Conservation (phyloP, 2,888 invertebrate genomes). For the Synergus gifuensis region DNA sequence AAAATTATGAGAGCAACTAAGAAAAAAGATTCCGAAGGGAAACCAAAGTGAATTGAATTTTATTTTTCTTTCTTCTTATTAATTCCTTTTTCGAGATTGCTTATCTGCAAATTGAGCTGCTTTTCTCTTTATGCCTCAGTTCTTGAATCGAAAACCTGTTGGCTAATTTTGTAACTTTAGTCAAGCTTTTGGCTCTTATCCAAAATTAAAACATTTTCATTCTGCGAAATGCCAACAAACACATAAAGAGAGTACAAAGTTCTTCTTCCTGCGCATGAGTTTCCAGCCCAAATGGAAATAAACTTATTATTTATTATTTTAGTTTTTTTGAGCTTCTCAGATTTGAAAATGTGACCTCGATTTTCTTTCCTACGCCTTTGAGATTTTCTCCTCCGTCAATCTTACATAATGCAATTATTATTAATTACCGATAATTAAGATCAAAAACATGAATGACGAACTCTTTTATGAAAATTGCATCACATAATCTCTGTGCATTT, state of each 20-base stretch:
- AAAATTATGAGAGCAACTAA: background rate
- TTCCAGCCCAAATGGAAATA: background rate
- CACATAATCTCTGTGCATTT: background rate
- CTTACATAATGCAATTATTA: background rate
- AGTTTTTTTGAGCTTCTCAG: background rate
- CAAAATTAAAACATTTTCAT: constrained; percentile 7
- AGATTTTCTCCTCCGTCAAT: background rate
- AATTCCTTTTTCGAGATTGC: background rate
- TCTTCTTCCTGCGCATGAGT: background rate
- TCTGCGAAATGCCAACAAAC: constrained; percentile 16
- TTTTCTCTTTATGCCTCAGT: background rate
- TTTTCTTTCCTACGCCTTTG: background rate
- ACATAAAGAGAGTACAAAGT: constrained; percentile 8
- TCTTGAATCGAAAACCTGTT: background rate
- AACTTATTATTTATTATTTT: background rate
- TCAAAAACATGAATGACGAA: background rate
- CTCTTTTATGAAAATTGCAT: background rate
- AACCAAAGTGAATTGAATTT: background rate
- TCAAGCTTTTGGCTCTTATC: background rate
- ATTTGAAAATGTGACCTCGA: too few species aligned
- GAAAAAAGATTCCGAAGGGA: background rate
- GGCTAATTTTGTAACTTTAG: constrained; percentile 1
- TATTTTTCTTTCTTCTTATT: background rate
- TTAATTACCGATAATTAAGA: background rate
- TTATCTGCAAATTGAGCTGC: background rate